Base-by-base conservation (phyloP, 1,140 invertebrate species). In the Drosophila elegans region DNA sequence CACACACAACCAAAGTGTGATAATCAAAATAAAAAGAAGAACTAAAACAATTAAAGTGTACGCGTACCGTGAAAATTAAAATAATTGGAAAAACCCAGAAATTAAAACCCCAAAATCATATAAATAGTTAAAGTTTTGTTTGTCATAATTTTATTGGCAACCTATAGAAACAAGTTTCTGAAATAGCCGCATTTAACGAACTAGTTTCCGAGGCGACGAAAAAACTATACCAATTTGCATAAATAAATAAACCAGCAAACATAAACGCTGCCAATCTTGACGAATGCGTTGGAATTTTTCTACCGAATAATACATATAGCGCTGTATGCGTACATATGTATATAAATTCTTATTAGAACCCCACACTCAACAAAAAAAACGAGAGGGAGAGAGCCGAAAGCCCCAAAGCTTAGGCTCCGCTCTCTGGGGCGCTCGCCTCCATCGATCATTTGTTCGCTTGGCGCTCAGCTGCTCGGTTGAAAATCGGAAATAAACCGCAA, bases 231-330 rank as follows among this genome's bases (percentile, higher is more conserved):
- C 13, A 11, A 86, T 86, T 88, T 86, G 75, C 83, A 79, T 86
- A 88, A 86, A 83, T 83, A 88, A 83, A 88, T 88, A 72, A 82
- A 86, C 55, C 83, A 78, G 59, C 78, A 88, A 86, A 82, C 69
- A 78, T 66, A 64, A 44, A 77, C 53, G 41, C 57, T 73, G 62
- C 57, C 64, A 81, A 79, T 80, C 67, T 79, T 76, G 38, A 80
- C 66, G 60, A 76, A 68, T 77, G 78, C 78, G 39, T 75, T 90
- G 84, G 84, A 88, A 88, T 80, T 80, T 71, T 52, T 61, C 67
- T 76, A 84, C 68, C 59, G 59, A 82, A 77, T 77, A 63, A 52
- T 66, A 53, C 16, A 52, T 44, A 52, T 12, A 25, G n/a, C n/a
- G 45, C 7, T 38, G 21, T 60, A 32, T 49, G 27, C 49, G 16